A percentile compares a stretch with the other conserved stretches of the same genome.
Conservation (phyloP, 2,888 invertebrate species). For the Synergus japonicus region DNA sequence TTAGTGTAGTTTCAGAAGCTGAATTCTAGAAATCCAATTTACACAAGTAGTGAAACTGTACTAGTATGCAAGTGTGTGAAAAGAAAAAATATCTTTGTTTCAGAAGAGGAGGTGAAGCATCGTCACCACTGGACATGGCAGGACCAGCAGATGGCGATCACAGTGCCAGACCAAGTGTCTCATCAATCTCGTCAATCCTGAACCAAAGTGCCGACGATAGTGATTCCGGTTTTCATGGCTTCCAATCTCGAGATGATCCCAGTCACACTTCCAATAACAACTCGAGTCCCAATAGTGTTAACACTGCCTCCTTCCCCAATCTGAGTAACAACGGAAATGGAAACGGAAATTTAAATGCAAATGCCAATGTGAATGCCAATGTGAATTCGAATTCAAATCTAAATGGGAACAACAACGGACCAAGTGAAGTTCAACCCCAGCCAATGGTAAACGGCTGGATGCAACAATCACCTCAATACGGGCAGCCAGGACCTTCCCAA, state of each 20-base stretch:
- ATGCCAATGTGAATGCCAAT: constrained; percentile 47
- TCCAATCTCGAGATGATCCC: constrained; percentile 72
- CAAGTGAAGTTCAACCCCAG: constrained; percentile 57
- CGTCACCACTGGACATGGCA: constrained; percentile 64
- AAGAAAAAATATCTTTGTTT: constrained; percentile 36
- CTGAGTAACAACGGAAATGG: constrained; percentile 65
- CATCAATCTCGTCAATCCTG: constrained; percentile 73
- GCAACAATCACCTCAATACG: constrained; percentile 65
- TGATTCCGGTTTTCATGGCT: constrained; percentile 77
- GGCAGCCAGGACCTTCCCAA: constrained; percentile 56
- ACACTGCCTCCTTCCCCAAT: constrained; percentile 72
- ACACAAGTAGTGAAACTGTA: background rate
- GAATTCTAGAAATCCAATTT: background rate
- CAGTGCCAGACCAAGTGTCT: constrained; percentile 73
- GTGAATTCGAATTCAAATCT: constrained; percentile 40
- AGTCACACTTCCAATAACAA: constrained; percentile 74
- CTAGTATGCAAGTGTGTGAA: background rate
- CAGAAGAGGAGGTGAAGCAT: constrained; percentile 63
- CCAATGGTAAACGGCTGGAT: constrained; percentile 69
- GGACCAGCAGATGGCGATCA: constrained; percentile 67
- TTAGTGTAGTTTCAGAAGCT: background rate
- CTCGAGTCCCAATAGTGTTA: constrained; percentile 72
- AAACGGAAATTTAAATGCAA: constrained; percentile 49
- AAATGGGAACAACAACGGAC: constrained; percentile 49
- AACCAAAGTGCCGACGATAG: constrained; percentile 77